These are phyloP conservation scores for Muscicapa striata DNA, from an alignment of 2,797 vertebrate species.

Conservation along the genomic window DNA sequence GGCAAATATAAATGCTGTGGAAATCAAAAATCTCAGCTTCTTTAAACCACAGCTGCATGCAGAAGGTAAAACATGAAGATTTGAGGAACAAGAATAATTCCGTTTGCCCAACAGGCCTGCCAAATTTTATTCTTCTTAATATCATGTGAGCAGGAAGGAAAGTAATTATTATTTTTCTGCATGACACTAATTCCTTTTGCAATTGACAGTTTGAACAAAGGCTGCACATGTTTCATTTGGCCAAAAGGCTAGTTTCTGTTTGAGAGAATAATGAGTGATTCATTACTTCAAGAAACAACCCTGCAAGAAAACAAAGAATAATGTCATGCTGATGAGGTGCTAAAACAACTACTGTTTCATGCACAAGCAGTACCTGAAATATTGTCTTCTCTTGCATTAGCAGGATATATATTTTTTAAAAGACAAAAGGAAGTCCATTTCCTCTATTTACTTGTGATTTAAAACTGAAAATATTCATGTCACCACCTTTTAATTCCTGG, in stretches of 20 bases:
- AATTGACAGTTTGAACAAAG: constrained; percentile 36
- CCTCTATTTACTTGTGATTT: neutral
- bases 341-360: neutral
- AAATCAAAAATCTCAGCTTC: neutral
- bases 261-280: constrained; percentile 28
- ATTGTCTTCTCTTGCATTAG: neutral
- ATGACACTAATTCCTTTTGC: constrained; percentile 32
- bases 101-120: neutral
- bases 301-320: constrained; percentile 24
- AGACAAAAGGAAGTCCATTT: neutral
- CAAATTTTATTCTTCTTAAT: constrained; percentile 29
- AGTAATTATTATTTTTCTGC: constrained; percentile 48
- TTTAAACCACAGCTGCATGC: neutral
- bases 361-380: neutral
- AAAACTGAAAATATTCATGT: neutral
- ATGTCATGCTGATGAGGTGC: neutral
- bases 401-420: neutral
- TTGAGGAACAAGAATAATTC: constrained; percentile 3
- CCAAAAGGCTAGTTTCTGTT: constrained; percentile 51
- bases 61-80: neutral
- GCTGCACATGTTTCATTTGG: constrained; percentile 2
- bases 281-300: constrained; percentile 10
- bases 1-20: neutral
- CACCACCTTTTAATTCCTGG: neutral
- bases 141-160: constrained; percentile 1